Conservation (phyloP, 2,113 vertebrate genomes). For the Talpa occidentalis region DNA sequence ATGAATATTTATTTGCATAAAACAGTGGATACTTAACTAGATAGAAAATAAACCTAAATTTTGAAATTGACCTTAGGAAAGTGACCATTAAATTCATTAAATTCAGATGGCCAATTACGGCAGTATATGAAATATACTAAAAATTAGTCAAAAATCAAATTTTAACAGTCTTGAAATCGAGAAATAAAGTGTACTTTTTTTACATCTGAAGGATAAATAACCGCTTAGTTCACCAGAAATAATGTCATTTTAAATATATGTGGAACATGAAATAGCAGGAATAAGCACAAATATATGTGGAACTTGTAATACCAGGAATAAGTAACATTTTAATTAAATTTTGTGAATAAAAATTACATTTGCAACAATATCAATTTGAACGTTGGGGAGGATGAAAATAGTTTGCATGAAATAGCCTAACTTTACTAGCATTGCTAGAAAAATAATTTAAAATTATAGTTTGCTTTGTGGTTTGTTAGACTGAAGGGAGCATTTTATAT, state of each 20-base stretch:
- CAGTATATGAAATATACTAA: background rate
- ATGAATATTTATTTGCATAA: slow-evolving; percentile 7
- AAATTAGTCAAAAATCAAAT: background rate
- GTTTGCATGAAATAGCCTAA: background rate
- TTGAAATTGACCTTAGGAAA: background rate
- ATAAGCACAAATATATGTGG: slow-evolving; percentile 3
- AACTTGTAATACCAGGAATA: background rate
- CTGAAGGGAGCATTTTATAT: background rate
- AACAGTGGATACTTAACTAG: background rate
- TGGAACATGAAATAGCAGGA: background rate
- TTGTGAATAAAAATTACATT: background rate
- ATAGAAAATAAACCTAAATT: background rate
- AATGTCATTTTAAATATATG: slow-evolving; percentile 16
- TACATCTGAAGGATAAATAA: background rate
- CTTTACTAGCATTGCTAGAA: background rate
- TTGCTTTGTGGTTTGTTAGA: background rate
- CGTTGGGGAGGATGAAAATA: background rate
- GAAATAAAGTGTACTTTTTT: background rate
- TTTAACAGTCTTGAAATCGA: background rate
- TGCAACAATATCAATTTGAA: background rate
- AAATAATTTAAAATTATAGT: background rate
- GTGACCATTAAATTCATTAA: background rate
- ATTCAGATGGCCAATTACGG: background rate
- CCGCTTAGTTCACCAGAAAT: background rate
- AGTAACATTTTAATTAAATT: slow-evolving; percentile 1